Evolutionary conservation across 2,888 invertebrate genomes (phyloP), one percentile per base, ranked within the genome.

Genomic region (Agriopis marginaria): DNA sequence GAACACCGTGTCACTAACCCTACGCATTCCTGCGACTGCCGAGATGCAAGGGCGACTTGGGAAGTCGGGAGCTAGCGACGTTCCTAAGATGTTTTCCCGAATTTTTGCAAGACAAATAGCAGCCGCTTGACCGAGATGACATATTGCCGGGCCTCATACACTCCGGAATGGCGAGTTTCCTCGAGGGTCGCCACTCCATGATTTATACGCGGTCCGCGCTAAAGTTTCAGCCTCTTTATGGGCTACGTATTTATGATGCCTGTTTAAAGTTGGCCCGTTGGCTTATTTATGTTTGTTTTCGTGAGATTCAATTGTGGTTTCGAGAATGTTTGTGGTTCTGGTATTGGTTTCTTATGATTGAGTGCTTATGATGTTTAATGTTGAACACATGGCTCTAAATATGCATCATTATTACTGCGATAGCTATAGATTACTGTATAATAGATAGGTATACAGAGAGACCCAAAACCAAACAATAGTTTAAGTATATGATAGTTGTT

Each of bases 51-150:
- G 56, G 58, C 23, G 58, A 53, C 32, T 39, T 55, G 54, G 39
- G 64, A 42, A 11, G 53, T n/a, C 6, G 65, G 64, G 17, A 84
- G 79, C 80, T 84, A 42, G 80, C 82, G 84, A 80, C 91, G 91
- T 92, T 91, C 92, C 80, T 86, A 80, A 85, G 85, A 89, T 87
- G 89, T 84, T 86, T 81, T 78, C 85, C 85, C 84, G 88, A 91
- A 93, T 93, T 92, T 92, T 91, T 92, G 91, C 92, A 90, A 92
- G 93, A 93, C 91, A 89, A 90, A 92, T 92, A 85, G 85, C 88
- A 86, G 87, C 75, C 79, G 83, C 88, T 91, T 89, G 92, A 89
- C 90, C 89, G 83, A 89, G 81, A 91, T 92, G 92, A 93, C 93
- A 91, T 91, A 92, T 90, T 89, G 91, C 81, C 78, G 83, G 32